Base-by-base conservation (phyloP, 2,888 invertebrate species). In the Torymus texanus region DNA sequence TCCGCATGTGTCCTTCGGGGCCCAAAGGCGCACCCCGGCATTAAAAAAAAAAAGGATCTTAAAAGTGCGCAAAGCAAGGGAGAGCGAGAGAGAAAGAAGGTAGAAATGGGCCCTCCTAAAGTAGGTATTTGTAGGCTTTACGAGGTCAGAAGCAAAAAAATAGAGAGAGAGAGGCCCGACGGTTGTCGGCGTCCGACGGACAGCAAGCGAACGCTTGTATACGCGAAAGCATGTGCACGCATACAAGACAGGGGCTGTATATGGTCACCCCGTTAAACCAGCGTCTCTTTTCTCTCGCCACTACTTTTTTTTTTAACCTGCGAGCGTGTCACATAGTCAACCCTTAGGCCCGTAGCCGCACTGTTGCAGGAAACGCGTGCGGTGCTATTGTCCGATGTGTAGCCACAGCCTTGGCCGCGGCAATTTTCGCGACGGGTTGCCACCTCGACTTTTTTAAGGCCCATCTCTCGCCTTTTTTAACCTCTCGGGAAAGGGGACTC, bases 351-450 rank as follows among this genome's bases (percentile, higher is more conserved):
- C 65, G 73, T 73, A 86, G 86, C 89, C 88, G 83, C 87, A 86
- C 85, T 89, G 87, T 90, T 90, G 88, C 87, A 89, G 90, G 90
- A 90, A 90, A 84, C 83, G 85, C 84, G 82, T 83, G 81, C 79
- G 81, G 79, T 8, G 56, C 67, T n/a, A 76, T 77, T 79, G 78
- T 82, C 41, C 41, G 41, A 8, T 8, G 41, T 8, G 41, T 41
- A 5, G 41, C 41, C 41, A 76, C 83, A 85, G 84, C 89, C 90
- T 90, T 89, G 89, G 85, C 50, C 24, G 12, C 83, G 83, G 82
- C 84, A 85, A 84, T 86, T 87, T 86, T 82, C 85, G 84, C 84
- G 83, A 85, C 86, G 83, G 82, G 82, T 84, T 78, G 77, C 74
- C 84, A 55, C 55, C 59, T 74, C n/a, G 66, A 58, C 56, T 78